Base-by-base conservation (phyloP, 2,888 invertebrate genomes). In the Scaptomyza cyrtandrae region DNA sequence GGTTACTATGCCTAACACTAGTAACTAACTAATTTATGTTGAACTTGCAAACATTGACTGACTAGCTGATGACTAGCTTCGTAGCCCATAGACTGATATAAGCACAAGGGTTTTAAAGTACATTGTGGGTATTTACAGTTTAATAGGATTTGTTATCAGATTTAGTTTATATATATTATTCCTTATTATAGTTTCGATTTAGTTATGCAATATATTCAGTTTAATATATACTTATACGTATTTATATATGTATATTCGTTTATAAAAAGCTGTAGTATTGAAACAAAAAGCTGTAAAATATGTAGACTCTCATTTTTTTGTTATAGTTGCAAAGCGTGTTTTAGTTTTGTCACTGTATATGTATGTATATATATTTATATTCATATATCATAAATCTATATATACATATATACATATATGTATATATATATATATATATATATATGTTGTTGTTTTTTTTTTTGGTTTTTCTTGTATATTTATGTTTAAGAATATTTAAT, bases 401-500 rank as follows among this genome's bases (percentile, higher is more conserved):
- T 79, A 56, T 37, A 16, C 16, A 49, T 50, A 24, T 59, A 33
- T 50, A n/a, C 33, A 48, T 72, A 35, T 57, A 49, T 41, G 29
- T 50, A 45, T 44, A n/a, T 27, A 19, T 29, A 35, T 53, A 11
- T 27, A 11, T 50, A 45, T 44, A n/a, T 27, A 19, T 29, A 35
- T 53, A 11, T 27, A 11, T n/a, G n/a, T n/a, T n/a, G n/a, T n/a
- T n/a, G n/a, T n/a, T n/a, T 35, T 27, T 61, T 46, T 62, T 44
- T 33, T 61, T 64, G 43, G 37, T 53, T 63, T 73, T 71, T 24
- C n/a, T 82, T 90, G 82, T 89, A 90, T 87, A 80, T 87, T 88
- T 85, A 88, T 90, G 86, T 80, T 78, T 79, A 83, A 84, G 81
- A 87, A 88, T 88, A 78, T 78, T 88, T 53, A 77, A 86, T 84